Evolutionary conservation across 2,888 invertebrate species (phyloP).

Genomic region (Strigamia transsilvanica): DNA sequence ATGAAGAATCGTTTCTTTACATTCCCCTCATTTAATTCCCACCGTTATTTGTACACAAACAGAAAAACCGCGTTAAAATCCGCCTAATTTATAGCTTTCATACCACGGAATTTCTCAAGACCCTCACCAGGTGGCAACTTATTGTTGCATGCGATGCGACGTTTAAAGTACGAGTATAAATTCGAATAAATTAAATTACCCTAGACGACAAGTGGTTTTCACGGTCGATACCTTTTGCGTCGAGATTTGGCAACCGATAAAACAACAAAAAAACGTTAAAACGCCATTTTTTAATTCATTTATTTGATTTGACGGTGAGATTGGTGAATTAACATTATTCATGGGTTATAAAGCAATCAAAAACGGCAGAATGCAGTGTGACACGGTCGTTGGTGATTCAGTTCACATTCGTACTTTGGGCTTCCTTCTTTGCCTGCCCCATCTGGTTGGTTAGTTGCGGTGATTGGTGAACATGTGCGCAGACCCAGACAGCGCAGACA

Average conservation of each 20-base stretch:
- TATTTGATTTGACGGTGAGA: conserved; percentile 12
- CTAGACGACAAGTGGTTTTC: conserved; percentile 13
- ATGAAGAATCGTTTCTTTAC: too few species aligned
- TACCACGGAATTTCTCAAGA: conserved; percentile 23
- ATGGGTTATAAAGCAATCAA: conserved; percentile 32
- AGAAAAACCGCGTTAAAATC: neutral
- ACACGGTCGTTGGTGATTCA: conserved; percentile 4
- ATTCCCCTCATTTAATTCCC: neutral
- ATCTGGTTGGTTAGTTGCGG: conserved; percentile 19
- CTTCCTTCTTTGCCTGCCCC: neutral
- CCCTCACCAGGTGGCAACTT: conserved; percentile 30
- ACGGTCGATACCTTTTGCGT: conserved; percentile 23
- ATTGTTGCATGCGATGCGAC: conserved; percentile 11
- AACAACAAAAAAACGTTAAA: neutral
- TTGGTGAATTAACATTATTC: conserved; percentile 7
- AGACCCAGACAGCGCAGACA: neutral
- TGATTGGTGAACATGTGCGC: neutral
- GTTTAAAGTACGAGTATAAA: neutral
- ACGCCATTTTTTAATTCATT: neutral
- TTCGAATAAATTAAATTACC: conserved; percentile 21
- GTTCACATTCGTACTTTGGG: conserved; percentile 4
- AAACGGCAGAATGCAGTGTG: neutral
- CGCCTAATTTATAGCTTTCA: conserved; percentile 10
- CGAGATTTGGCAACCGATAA: conserved; percentile 1
- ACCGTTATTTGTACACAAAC: neutral